Evolutionary conservation across 2,113 vertebrate genomes (phyloP), one percentile per base, ranked within the genome.

Genomic region (Plotosus lineatus): DNA sequence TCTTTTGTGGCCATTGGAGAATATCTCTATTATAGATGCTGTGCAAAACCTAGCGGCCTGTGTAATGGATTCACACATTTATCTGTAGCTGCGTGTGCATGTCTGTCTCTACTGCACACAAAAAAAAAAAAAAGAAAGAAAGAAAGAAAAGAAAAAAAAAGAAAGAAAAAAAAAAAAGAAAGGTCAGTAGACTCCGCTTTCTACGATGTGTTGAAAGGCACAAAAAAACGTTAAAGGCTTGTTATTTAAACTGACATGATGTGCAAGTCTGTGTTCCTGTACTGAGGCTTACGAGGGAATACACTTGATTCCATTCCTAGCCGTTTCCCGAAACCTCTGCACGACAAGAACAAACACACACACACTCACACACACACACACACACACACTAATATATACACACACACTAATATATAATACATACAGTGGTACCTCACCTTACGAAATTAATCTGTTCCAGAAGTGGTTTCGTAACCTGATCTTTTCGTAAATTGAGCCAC

Each of bases 221-320:
- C 21, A 76, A 51, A n/a, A 68, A 74, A 15, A 31, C 48, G 58
- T 69, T 80, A 80, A 26, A 66, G 50, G 26, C 28, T 69, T 51
- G 46, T 85, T 82, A 78, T 48, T 19, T 42, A 85, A 82, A 75
- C 40, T 73, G 78, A 75, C 58, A 58, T 50, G 28, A n/a, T 58
- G 15, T 75, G 58, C 15, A 55, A 51, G 73, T 61, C 53, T 50
- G 42, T 61, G 72, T 77, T 74, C 40, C 40, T 60, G 19, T 74
- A 73, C 85, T 68, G 56, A 15, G 40, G 31, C 55, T 78, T 82
- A 82, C 68, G 80, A 81, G 89, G 87, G 88, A 89, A 90, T 88
- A 85, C 86, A 81, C 46, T 83, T 79, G 82, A 17, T 23, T 60
- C 83, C 66, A 82, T 90, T 89, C 88, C 87, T 90, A 89, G 90